These are phyloP conservation scores for Porites divaricata DNA, from an alignment of 92 coral and sea anemone genomes.

Conservation along the genomic window DNA sequence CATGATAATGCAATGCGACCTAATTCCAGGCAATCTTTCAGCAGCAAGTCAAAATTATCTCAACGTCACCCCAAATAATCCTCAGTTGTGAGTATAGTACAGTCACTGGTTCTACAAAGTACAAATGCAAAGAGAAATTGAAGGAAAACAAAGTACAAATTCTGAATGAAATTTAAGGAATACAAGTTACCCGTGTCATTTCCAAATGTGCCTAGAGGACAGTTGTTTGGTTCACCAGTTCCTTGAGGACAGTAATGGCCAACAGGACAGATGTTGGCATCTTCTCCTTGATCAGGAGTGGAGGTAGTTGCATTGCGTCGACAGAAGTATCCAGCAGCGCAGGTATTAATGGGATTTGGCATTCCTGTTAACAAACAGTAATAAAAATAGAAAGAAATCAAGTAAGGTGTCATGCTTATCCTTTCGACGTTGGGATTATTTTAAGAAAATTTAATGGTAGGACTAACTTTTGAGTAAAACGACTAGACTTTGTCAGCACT, in stretches of 20 bases:
- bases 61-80: neutral
- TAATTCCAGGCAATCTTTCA: neutral
- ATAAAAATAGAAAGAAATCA: neutral
- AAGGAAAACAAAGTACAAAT: neutral
- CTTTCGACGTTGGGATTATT: no score
- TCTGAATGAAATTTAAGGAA: neutral
- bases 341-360: constrained; percentile 71
- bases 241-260: constrained; percentile 93
- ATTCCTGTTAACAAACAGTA: constrained; percentile 65
- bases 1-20: neutral
- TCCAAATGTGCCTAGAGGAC: constrained; percentile 91
- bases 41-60: no score
- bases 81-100: no score
- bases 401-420: no score
- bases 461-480: no score
- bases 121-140: neutral
- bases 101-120: neutral
- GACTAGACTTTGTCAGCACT: no score
- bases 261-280: constrained; percentile 94
- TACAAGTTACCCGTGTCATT: constrained; percentile 82
- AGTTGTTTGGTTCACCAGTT: constrained; percentile 92
- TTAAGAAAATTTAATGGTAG: no score
- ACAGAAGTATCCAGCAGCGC: constrained; percentile 93
- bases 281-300: constrained; percentile 88
- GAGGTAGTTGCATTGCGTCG: constrained; percentile 82